Percentiles rank a stretch among this genome's conserved stretches.
phyloP scores from a whole-genome alignment of 2,113 vertebrate species.

The Antidorcas marsupialis region DNA sequence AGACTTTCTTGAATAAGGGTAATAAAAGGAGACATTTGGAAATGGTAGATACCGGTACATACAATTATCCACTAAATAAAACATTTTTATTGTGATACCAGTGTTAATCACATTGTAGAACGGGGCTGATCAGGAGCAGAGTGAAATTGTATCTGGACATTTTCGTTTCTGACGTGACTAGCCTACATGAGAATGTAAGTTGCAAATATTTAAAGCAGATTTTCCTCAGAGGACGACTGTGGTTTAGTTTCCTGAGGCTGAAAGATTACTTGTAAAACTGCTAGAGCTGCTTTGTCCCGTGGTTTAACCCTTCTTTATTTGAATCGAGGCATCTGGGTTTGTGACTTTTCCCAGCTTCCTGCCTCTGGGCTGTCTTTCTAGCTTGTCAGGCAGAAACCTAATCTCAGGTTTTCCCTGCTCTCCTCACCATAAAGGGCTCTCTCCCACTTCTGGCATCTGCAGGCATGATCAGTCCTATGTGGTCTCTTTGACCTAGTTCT shows the following conservation, averaged over 20 bases:
- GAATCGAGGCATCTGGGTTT: neutral
- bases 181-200: neutral
- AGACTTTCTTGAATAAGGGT: conserved; percentile 81
- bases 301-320: neutral
- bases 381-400: neutral
- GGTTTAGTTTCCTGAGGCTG: neutral
- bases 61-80: conserved; percentile 83
- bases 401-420: neutral
- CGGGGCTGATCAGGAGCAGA: conserved; percentile 64
- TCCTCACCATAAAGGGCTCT: fast-evolving
- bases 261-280: conserved; percentile 15
- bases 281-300: neutral
- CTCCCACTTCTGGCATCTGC: neutral
- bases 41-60: conserved; percentile 70
- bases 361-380: neutral
- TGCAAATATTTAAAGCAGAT: conserved; percentile 19
- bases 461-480: fast-evolving
- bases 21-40: conserved; percentile 83
- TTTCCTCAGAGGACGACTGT: neutral
- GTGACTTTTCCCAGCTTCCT: neutral
- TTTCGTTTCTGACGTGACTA: neutral
- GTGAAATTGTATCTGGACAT: neutral
- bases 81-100: conserved; percentile 80
- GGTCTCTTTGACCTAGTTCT: neutral
- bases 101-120: conserved; percentile 75